Evolutionary conservation across 2,888 invertebrate species (phyloP).

Genomic region (Colletes collaris): DNA sequence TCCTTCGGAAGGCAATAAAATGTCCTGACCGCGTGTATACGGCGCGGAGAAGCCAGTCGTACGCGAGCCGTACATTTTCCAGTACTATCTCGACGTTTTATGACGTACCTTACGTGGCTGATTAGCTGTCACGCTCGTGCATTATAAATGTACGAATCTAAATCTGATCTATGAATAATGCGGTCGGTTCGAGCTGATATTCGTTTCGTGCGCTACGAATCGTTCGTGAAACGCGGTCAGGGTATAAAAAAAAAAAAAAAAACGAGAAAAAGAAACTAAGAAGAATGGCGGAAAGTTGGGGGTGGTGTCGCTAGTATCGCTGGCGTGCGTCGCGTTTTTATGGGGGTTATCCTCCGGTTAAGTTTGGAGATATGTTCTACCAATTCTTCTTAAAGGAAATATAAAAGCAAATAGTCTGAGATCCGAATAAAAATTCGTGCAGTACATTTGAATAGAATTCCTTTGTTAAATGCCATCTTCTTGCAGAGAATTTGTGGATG

Average conservation of each 20-base stretch:
- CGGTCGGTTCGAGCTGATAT: constrained; percentile 55
- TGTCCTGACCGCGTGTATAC: constrained; percentile 16
- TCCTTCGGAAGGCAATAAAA: constrained; percentile 48
- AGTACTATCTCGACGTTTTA: constrained; percentile 71
- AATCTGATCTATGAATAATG: constrained; percentile 74
- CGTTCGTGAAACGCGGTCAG: constrained; percentile 44
- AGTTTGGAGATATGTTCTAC: no score
- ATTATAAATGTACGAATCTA: constrained; percentile 70
- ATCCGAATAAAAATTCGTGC: no score
- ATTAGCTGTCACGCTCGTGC: constrained; percentile 73
- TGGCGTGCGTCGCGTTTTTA: constrained; percentile 1
- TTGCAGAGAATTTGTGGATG: no score
- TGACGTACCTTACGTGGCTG: constrained; percentile 70
- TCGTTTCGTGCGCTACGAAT: constrained; percentile 53
- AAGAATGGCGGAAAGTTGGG: neutral
- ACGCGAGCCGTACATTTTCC: constrained; percentile 60
- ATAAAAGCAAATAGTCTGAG: no score
- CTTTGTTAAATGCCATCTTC: no score
- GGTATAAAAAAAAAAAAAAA: neutral
- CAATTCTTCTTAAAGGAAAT: no score
- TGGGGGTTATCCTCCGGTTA: no score
- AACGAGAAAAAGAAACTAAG: neutral
- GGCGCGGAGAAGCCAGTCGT: constrained; percentile 27
- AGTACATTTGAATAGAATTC: no score
- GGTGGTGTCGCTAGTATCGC: neutral